A percentile compares a stretch with the other conserved stretches of the same genome.
Evolutionary conservation across 2,113 vertebrate genomes (phyloP).

Genomic region (Mellivora capensis): DNA sequence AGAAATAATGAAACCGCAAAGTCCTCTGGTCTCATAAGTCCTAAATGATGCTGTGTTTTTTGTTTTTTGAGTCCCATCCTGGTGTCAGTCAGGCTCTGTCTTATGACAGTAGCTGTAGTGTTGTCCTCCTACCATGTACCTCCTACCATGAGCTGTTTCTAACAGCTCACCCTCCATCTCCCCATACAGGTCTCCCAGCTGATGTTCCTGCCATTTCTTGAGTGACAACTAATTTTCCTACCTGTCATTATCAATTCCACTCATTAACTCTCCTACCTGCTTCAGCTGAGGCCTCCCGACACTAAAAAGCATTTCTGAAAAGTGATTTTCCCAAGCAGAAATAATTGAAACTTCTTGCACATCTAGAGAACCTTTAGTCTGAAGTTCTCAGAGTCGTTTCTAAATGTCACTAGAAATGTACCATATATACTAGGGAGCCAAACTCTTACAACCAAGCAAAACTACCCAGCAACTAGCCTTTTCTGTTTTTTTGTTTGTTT

Average conservation of each 20-base stretch:
- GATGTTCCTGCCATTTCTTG: not conserved
- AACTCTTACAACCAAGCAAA: not conserved
- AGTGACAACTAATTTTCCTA: constrained; percentile 66
- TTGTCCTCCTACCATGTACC: not conserved
- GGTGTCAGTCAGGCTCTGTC: not conserved
- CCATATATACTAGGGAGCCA: not conserved
- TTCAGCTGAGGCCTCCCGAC: not conserved
- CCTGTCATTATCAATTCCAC: constrained; percentile 65
- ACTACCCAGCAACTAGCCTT: not conserved
- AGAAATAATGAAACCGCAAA: constrained; percentile 28
- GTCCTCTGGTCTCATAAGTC: not conserved
- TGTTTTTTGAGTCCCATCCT: not conserved
- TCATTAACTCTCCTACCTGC: constrained; percentile 65
- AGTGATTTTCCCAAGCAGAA: constrained; percentile 57
- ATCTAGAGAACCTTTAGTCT: constrained; percentile 61
- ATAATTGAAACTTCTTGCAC: constrained; percentile 60
- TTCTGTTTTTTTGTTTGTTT: not conserved
- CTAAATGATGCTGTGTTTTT: not conserved
- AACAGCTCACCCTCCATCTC: not conserved
- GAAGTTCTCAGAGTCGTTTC: constrained; percentile 29
- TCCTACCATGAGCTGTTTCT: too few species aligned
- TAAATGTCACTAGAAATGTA: constrained; percentile 41
- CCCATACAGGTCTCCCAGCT: not conserved
- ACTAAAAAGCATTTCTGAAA: constrained; percentile 56
- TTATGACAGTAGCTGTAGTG: not conserved